Conservation (phyloP, 2,888 invertebrate genomes). For the Cheilosia vulpina region DNA sequence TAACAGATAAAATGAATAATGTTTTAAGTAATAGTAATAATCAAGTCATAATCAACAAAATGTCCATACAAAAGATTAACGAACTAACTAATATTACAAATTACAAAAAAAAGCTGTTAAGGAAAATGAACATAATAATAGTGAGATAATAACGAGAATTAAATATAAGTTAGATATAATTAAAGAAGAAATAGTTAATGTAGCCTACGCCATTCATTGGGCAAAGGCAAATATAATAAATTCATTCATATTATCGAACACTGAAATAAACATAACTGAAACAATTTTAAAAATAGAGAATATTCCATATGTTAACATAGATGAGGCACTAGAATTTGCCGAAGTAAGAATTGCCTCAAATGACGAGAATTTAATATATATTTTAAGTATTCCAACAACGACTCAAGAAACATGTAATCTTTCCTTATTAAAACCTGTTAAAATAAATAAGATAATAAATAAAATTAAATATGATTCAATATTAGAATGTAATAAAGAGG, state of each 20-base stretch:
- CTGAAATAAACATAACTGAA: conserved; percentile 61
- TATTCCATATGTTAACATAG: conserved; percentile 64
- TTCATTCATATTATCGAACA: conserved; percentile 65
- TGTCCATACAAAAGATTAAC: conserved; percentile 53
- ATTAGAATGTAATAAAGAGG: conserved; percentile 50
- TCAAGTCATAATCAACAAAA: conserved; percentile 62
- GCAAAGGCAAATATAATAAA: conserved; percentile 64
- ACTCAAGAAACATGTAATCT: conserved; percentile 56
- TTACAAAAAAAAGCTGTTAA: conserved; percentile 26
- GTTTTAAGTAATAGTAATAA: conserved; percentile 64
- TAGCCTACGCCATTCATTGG: too few relatives aligned
- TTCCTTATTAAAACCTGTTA: conserved; percentile 63
- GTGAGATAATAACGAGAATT: background rate
- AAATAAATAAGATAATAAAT: conserved; percentile 25
- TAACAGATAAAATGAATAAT: too few relatives aligned
- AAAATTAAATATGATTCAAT: conserved; percentile 54
- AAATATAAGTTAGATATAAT: too few relatives aligned
- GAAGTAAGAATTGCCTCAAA: conserved; percentile 72
- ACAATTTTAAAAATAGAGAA: conserved; percentile 61
- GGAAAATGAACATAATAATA: background rate
- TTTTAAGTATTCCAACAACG: conserved; percentile 68
- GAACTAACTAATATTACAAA: conserved; percentile 48
- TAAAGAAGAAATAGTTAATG: too few relatives aligned
- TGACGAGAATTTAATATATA: conserved; percentile 60
- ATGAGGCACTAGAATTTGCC: conserved; percentile 74